Conservation (phyloP, 2,797 vertebrate species). For the Chelon labrosus region DNA sequence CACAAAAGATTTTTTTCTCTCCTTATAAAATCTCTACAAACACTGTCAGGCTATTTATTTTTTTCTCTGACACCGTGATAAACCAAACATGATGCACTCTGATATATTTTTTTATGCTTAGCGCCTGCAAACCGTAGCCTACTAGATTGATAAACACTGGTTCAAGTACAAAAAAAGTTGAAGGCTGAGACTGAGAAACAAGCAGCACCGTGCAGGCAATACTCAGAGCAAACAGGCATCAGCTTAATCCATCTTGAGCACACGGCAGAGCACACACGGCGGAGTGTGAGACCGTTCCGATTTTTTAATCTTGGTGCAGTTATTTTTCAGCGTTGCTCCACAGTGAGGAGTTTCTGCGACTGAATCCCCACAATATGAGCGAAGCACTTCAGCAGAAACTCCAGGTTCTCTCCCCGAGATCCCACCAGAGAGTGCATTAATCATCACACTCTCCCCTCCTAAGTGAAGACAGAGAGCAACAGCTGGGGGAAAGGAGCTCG, state of each 20-base stretch:
- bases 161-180: conserved; percentile 16
- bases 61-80: conserved; percentile 29
- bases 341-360: conserved; percentile 44
- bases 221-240: conserved; percentile 45
- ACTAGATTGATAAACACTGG: conserved; percentile 47
- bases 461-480: conserved; percentile 76
- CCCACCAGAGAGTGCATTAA: conserved; percentile 79
- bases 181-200: conserved; percentile 39
- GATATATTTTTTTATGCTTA: conserved; percentile 16
- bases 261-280: conserved; percentile 34
- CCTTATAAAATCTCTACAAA: conserved; percentile 36
- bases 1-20: conserved; percentile 32
- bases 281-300: conserved; percentile 35
- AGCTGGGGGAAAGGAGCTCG: conserved; percentile 74
- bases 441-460: conserved; percentile 70
- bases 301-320: conserved; percentile 60
- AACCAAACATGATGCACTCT: conserved; percentile 39
- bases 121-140: conserved; percentile 24
- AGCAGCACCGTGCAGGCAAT: conserved; percentile 32
- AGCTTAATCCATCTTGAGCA: conserved; percentile 54
- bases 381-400: conserved; percentile 68
- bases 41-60: conserved; percentile 41
- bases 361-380: conserved; percentile 53
- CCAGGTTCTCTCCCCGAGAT: conserved; percentile 59
- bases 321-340: conserved; percentile 43